phyloP scores from a whole-genome alignment of 1,140 invertebrate species.

The Drosophila pandora region DNA sequence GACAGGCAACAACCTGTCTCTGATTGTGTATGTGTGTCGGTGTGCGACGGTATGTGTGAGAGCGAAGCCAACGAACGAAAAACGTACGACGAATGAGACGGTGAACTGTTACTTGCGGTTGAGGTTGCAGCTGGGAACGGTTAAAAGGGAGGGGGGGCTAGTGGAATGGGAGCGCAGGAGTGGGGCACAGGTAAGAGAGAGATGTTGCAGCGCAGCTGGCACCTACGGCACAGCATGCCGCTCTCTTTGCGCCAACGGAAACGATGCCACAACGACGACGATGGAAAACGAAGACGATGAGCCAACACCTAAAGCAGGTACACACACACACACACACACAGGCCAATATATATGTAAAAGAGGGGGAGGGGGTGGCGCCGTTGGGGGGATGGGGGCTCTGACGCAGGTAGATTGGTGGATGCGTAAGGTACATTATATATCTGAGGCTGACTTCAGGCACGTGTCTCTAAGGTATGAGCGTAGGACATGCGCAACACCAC shows the following conservation, averaged over 20 bases:
- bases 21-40: conserved; percentile 37
- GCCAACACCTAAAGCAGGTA: conserved; percentile 76
- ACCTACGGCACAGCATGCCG: conserved; percentile 55
- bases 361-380: conserved; percentile 29
- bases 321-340: conserved; percentile 45
- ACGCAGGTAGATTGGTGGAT: conserved; percentile 84
- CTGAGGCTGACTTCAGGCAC: conserved; percentile 62
- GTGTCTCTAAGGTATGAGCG: conserved; percentile 59
- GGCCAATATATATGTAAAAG: conserved; percentile 37
- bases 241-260: conserved; percentile 38
- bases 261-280: conserved; percentile 37
- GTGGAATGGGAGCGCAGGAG: background rate
- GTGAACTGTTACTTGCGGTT: conserved; percentile 76
- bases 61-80: conserved; percentile 75
- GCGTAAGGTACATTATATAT: conserved; percentile 79
- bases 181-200: conserved; percentile 33
- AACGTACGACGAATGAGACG: conserved; percentile 75
- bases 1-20: conserved; percentile 73
- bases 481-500: conserved; percentile 56
- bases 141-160: background rate
- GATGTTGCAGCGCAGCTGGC: conserved; percentile 42
- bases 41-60: conserved; percentile 36
- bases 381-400: conserved; percentile 43
- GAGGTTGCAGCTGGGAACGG: conserved; percentile 32
- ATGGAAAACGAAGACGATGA: conserved; percentile 59